Conservation (phyloP, 2,113 vertebrate species). For the Deroptyus accipitrinus region DNA sequence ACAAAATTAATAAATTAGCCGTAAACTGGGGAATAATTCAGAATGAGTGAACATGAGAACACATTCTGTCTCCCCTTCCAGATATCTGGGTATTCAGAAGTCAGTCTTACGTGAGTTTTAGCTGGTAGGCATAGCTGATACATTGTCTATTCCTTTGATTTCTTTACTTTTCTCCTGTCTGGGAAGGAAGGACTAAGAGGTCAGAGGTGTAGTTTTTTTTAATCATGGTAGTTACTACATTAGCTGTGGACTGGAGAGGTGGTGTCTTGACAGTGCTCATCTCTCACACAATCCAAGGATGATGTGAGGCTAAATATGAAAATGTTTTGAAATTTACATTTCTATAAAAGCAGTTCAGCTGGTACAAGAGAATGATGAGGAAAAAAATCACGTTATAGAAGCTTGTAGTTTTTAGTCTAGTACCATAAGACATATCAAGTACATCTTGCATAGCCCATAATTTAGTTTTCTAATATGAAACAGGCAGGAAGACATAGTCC, state of each 20-base stretch:
- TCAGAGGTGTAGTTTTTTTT: background rate
- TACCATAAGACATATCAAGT: background rate
- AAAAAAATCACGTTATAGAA: background rate
- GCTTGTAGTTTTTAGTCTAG: background rate
- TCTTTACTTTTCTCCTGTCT: background rate
- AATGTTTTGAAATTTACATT: background rate
- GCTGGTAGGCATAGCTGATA: background rate
- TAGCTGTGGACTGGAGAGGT: background rate
- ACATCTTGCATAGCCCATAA: background rate
- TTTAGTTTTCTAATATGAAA: background rate
- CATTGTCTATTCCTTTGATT: background rate
- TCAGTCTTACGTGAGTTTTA: background rate
- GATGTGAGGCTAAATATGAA: background rate
- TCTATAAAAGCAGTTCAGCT: background rate
- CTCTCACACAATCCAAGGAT: background rate
- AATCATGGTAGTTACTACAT: background rate
- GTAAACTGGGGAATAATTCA: background rate
- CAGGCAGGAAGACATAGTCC: background rate
- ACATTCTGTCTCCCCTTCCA: background rate
- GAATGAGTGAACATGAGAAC: background rate
- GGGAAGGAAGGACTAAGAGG: background rate
- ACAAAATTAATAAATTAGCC: background rate
- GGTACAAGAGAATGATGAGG: background rate
- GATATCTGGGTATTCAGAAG: background rate
- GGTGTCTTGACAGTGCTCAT: background rate